A percentile compares a stretch with the other conserved stretches of the same genome.
These are phyloP conservation scores for Opisthograptis luteolata DNA, from an alignment of 2,888 invertebrate species.

Conservation along the genomic window DNA sequence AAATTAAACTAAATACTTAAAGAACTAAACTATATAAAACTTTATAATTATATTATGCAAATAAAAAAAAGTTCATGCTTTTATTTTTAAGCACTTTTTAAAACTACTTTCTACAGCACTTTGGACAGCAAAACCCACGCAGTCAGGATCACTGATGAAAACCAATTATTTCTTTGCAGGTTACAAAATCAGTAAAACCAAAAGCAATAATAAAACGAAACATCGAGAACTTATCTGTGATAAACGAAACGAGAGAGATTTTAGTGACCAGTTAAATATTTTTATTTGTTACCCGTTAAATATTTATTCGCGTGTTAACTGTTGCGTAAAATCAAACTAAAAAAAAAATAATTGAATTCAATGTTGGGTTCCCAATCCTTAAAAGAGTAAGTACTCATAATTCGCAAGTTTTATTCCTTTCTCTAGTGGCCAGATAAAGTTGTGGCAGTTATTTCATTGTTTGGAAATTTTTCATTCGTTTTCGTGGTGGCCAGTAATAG, in stretches of 20 bases:
- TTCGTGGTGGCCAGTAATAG: constrained; percentile 3
- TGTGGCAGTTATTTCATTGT: constrained; percentile 26
- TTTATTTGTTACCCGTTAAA: constrained; percentile 44
- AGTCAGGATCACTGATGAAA: constrained; percentile 1
- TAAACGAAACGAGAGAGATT: constrained; percentile 58
- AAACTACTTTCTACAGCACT: no score
- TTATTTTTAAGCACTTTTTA: neutral
- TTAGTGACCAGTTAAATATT: constrained; percentile 37
- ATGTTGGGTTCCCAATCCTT: constrained; percentile 70
- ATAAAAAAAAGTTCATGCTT: no score
- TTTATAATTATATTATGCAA: no score
- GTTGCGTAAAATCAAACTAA: constrained; percentile 59
- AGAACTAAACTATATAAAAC: no score
- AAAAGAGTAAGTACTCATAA: constrained; percentile 64
- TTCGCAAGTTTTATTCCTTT: constrained; percentile 42
- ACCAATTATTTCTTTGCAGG: constrained; percentile 49
- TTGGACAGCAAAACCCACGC: constrained; percentile 30
- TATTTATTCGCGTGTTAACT: constrained; percentile 66
- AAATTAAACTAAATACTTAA: no score
- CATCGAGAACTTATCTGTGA: constrained; percentile 68
- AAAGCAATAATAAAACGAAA: constrained; percentile 45
- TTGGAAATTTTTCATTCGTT: constrained; percentile 21
- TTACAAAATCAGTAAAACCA: constrained; percentile 44
- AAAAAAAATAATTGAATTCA: constrained; percentile 69
- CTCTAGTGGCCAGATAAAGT: constrained; percentile 2